Evolutionary conservation across 2,888 invertebrate genomes (phyloP).

Genomic region (Lithophane socia): DNA sequence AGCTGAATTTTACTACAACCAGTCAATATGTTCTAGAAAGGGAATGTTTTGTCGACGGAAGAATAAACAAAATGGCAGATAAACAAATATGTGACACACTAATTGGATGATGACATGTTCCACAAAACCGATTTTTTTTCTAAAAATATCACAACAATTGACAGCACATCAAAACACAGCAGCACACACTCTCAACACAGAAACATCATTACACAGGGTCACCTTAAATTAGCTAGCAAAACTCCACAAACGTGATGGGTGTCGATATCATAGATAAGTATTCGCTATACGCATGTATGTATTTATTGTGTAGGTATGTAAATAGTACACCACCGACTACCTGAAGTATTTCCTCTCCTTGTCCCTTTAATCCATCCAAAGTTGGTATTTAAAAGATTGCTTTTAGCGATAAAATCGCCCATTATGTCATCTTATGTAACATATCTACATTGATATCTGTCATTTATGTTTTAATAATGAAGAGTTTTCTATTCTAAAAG

Average conservation of each 20-base stretch:
- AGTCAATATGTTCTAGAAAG: neutral
- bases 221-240: too few species aligned
- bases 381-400: too few species aligned
- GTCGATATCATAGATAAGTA: too few species aligned
- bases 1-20: neutral
- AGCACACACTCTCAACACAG: too few species aligned
- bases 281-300: too few species aligned
- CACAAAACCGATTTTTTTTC: too few species aligned
- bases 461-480: neutral
- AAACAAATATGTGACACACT: too few species aligned
- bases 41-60: too few species aligned
- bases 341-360: neutral
- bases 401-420: neutral
- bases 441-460: neutral
- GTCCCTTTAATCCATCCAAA: neutral
- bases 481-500: neutral
- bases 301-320: neutral
- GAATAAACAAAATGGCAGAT: too few species aligned
- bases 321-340: neutral
- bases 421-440: neutral
- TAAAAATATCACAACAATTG: neutral
- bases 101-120: neutral
- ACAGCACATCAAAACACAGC: neutral
- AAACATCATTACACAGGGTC: too few species aligned
- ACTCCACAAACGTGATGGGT: too few species aligned